Base-by-base conservation (phyloP, 2,888 invertebrate species). In the Drosophila cracens region DNA sequence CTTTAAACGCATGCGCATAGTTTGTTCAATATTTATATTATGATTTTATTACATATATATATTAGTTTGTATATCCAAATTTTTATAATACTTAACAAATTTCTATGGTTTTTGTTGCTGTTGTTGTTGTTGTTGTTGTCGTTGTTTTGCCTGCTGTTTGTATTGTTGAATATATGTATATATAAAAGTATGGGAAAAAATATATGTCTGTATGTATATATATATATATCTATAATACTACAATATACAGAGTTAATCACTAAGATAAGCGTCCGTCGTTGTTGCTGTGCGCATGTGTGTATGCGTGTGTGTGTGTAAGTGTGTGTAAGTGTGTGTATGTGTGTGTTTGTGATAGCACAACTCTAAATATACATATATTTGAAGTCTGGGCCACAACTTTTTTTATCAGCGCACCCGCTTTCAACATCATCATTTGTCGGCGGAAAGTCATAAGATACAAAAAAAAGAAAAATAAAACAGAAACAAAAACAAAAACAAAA, bases 381-480 rank as follows among this genome's bases (percentile, higher is more conserved):
- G 33, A 34, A 46, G 76, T 76, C 58, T 56, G 48, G 66, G 77
- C 62, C 59, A 76, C 66, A 71, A 53, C 31, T 59, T 70, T 57
- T 65, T 82, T 83, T 82, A 83, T 86, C 86, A 83, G 71, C 80
- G 66, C 77, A 76, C 63, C 79, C 82, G 75, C 82, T 82, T 82
- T 78, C 81, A 75, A 82, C 81, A 81, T 79, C 76, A 79, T 76
- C 80, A 79, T 77, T 83, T 79, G 83, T 79, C 65, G 84, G 71
- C 76, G 58, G 56, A 64, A 66, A 81, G 49, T 70, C 76, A 82
- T 75, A 84, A 70, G 82, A 82, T 79, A 80, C 78, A 64, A 82
- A 62, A 65, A 65, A 53, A 63, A 21, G 54, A 58, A 43, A 53
- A 52, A 69, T 1, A 7, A 13, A 43, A 21, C 4, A 80, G 51